Conservation (phyloP, 2,888 invertebrate species). For the Aproaerema taeniolella region DNA sequence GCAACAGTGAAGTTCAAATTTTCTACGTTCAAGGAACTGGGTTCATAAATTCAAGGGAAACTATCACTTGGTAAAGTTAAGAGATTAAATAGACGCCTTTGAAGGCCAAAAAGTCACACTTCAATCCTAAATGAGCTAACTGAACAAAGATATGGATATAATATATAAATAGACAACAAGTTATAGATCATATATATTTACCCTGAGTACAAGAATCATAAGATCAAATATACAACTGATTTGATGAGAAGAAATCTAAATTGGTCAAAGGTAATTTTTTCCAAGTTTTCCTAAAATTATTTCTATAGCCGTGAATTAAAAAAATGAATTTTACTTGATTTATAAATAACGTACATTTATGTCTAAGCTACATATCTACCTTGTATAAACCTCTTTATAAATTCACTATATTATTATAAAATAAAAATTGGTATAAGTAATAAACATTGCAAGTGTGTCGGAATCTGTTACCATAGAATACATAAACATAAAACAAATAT, state of each 20-base stretch:
- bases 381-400: slow-evolving; percentile 76
- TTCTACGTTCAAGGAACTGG: slow-evolving; percentile 30
- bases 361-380: slow-evolving; percentile 72
- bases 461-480: slow-evolving; percentile 9
- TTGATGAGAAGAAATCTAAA: slow-evolving; percentile 54
- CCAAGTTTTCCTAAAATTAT: slow-evolving; percentile 57
- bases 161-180: slow-evolving; percentile 51
- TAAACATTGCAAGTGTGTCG: slow-evolving; percentile 15
- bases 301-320: slow-evolving; percentile 46
- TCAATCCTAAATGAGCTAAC: slow-evolving; percentile 49
- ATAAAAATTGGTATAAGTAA: slow-evolving; percentile 24
- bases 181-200: slow-evolving; percentile 46
- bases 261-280: slow-evolving; percentile 53
- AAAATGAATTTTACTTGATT: slow-evolving; percentile 36
- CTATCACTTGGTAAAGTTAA: slow-evolving; percentile 24
- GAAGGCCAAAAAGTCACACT: slow-evolving; percentile 62
- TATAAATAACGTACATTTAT: slow-evolving; percentile 60
- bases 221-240: slow-evolving; percentile 56
- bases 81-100: slow-evolving; percentile 36
- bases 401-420: slow-evolving; percentile 50
- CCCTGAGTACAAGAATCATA: slow-evolving; percentile 74
- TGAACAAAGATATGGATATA: slow-evolving; percentile 24
- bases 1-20: slow-evolving; percentile 44
- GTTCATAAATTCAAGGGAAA: slow-evolving; percentile 30
- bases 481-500: slow-evolving; percentile 10